Percentiles rank a stretch among this genome's conserved stretches.
These are phyloP conservation scores for Oscheius sp. DNA, from an alignment of 2,888 invertebrate species.

Conservation along the genomic window DNA sequence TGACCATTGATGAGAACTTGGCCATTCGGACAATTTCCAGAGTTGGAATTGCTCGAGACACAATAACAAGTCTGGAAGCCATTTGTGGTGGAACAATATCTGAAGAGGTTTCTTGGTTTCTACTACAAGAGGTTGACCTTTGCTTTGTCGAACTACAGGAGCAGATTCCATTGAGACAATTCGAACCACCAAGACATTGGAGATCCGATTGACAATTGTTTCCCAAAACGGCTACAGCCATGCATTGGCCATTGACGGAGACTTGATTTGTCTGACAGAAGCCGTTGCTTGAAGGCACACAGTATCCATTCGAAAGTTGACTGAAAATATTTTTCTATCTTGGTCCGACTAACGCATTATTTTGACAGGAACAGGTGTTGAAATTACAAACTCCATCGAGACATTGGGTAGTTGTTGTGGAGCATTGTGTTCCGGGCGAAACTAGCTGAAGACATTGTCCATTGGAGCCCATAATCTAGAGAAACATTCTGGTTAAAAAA, in stretches of 20 bases:
- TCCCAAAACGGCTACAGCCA: neutral
- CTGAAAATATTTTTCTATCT: neutral
- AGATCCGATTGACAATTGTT: neutral
- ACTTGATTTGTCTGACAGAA: neutral
- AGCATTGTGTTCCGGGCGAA: neutral
- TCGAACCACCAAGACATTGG: constrained; percentile 19
- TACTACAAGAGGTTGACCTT: neutral
- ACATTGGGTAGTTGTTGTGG: neutral
- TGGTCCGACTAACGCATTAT: neutral
- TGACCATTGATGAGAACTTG: neutral
- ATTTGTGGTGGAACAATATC: neutral
- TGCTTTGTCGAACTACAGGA: neutral
- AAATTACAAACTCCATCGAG: neutral
- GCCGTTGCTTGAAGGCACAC: neutral
- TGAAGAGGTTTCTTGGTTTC: neutral
- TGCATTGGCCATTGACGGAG: constrained; percentile 18
- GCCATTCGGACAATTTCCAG: neutral
- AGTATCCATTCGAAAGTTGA: neutral
- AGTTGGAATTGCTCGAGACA: neutral
- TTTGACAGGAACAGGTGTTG: neutral
- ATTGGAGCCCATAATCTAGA: neutral
- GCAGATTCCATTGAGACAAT: neutral
- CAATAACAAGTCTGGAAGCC: constrained; percentile 9
- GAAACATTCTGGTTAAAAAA: neutral
- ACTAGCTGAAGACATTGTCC: neutral